A percentile compares a stretch with the other conserved stretches of the same genome.
Evolutionary conservation across 1,140 invertebrate genomes (phyloP).

Genomic region (Probaryconus sp.): DNA sequence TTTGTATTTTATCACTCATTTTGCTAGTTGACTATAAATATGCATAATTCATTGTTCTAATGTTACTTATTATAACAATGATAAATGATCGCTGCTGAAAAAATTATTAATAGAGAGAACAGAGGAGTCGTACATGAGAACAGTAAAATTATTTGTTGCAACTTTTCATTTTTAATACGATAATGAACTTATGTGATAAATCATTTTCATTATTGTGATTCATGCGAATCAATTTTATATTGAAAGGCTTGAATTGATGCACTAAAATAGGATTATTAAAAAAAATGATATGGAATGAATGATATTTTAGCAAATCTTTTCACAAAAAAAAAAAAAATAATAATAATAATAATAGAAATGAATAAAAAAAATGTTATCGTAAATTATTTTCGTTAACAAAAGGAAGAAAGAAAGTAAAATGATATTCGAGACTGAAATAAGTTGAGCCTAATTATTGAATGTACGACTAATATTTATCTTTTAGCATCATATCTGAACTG

Average conservation of each 20-base stretch:
- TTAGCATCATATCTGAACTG: conserved; percentile 87
- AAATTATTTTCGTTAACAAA: too few species aligned
- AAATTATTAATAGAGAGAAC: conserved; percentile 56
- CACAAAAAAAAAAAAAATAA: too few species aligned
- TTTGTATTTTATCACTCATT: neutral
- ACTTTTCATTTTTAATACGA: conserved; percentile 60
- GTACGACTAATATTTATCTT: too few species aligned
- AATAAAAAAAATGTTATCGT: too few species aligned
- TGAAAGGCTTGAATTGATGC: conserved; percentile 58
- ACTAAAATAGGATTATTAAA: conserved; percentile 36
- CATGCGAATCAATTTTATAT: conserved; percentile 49
- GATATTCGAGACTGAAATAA: too few species aligned
- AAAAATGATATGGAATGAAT: too few species aligned
- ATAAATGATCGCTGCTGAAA: conserved; percentile 52
- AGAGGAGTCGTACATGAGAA: conserved; percentile 40
- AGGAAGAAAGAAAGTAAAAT: too few species aligned
- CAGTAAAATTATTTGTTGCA: conserved; percentile 60
- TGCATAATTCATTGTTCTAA: conserved; percentile 50
- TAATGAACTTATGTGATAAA: conserved; percentile 51
- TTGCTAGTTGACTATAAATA: conserved; percentile 19
- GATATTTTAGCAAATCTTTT: too few species aligned
- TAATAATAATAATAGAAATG: too few species aligned
- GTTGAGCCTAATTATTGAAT: too few species aligned
- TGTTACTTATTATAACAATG: conserved; percentile 43
- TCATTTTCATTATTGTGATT: conserved; percentile 59